phyloP scores from a whole-genome alignment of 2,888 invertebrate species.

The Helleia helle region DNA sequence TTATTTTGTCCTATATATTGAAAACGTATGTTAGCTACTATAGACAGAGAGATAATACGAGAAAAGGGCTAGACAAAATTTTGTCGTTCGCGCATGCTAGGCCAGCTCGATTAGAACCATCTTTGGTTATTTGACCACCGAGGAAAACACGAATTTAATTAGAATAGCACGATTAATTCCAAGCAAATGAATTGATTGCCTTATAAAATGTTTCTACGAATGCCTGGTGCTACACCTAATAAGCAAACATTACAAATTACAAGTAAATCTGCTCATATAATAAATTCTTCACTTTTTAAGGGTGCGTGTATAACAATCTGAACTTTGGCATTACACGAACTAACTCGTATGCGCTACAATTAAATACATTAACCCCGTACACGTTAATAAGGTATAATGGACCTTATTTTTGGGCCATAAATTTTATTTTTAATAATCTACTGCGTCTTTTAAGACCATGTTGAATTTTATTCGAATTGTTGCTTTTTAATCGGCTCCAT shows the following conservation, averaged over 20 bases:
- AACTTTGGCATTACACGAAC: constrained; percentile 58
- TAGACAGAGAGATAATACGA: no score
- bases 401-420: background rate
- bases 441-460: background rate
- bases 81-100: no score
- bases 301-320: constrained; percentile 29
- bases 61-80: no score
- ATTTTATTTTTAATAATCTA: constrained; percentile 10
- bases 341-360: constrained; percentile 25
- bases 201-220: background rate
- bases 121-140: no score
- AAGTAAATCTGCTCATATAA: constrained; percentile 7
- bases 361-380: constrained; percentile 30
- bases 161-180: background rate
- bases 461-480: constrained; percentile 19
- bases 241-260: background rate
- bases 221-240: background rate
- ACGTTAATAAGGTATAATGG: constrained; percentile 5
- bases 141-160: background rate
- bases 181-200: background rate
- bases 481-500: constrained; percentile 32
- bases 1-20: no score
- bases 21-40: no score
- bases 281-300: constrained; percentile 22
- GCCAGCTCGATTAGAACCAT: background rate